These are phyloP conservation scores for Dione vanillae DNA, from an alignment of 2,888 invertebrate species.

Conservation along the genomic window DNA sequence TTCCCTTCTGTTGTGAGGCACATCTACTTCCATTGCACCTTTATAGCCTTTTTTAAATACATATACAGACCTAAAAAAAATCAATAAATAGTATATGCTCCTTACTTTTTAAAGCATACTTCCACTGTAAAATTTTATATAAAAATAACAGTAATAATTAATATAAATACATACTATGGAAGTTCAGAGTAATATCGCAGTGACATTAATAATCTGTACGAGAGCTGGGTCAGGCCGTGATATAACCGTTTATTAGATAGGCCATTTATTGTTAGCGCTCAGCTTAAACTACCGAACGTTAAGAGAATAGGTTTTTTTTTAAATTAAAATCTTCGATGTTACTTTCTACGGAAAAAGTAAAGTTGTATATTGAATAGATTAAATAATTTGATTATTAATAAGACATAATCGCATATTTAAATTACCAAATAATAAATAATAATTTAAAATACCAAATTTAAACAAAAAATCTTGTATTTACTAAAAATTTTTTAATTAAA, in stretches of 20 bases:
- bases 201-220: conserved; percentile 29
- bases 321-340: background rate
- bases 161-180: conserved; percentile 11
- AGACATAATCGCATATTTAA: too few relatives aligned
- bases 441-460: too few relatives aligned
- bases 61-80: background rate
- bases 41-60: too few relatives aligned
- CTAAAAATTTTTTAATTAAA: too few relatives aligned
- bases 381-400: too few relatives aligned
- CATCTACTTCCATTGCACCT: too few relatives aligned
- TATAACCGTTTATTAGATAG: conserved; percentile 31
- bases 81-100: too few relatives aligned
- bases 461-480: too few relatives aligned
- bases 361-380: too few relatives aligned
- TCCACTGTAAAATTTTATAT: background rate
- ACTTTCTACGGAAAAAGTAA: background rate
- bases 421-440: too few relatives aligned
- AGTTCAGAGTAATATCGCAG: conserved; percentile 26
- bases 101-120: background rate
- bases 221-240: conserved; percentile 30
- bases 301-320: conserved; percentile 22
- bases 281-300: conserved; percentile 27
- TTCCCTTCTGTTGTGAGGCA: too few relatives aligned
- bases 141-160: conserved; percentile 8
- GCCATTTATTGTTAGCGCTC: conserved; percentile 26